Evolutionary conservation across 2,113 vertebrate species (phyloP).

Genomic region (Chionomys nivalis): DNA sequence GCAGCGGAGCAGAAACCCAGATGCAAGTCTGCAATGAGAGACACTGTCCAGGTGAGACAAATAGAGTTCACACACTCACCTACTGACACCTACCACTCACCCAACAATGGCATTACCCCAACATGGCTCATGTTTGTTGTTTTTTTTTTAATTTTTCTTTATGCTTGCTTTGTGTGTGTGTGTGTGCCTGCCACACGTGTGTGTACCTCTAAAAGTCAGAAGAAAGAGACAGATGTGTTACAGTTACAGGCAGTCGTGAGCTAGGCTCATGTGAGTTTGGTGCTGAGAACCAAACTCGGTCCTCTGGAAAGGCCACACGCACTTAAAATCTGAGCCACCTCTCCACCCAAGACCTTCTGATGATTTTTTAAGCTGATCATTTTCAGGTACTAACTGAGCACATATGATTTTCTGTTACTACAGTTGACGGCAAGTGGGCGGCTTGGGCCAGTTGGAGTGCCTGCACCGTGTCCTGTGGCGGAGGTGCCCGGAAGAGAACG

Average conservation of each 20-base stretch:
- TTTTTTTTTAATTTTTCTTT: neutral
- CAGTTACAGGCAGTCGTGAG: neutral
- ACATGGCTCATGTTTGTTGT: too few relatives aligned
- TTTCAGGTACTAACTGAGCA: neutral
- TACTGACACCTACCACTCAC: neutral
- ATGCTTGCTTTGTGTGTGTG: neutral
- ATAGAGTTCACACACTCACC: accelerated
- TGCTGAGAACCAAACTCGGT: neutral
- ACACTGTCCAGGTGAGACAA: slow-evolving; percentile 91
- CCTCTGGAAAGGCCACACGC: too few relatives aligned
- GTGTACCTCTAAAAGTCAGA: neutral
- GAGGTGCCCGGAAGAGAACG: slow-evolving; percentile 92
- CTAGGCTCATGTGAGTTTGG: too few relatives aligned
- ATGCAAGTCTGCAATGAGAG: slow-evolving; percentile 92
- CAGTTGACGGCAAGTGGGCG: slow-evolving; percentile 97
- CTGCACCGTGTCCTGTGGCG: slow-evolving; percentile 95
- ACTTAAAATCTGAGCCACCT: neutral
- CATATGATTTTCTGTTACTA: slow-evolving; percentile 14
- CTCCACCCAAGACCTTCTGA: neutral
- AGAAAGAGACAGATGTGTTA: neutral
- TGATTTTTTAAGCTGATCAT: neutral
- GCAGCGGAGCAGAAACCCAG: slow-evolving; percentile 91
- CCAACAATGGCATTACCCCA: neutral
- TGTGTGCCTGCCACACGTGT: neutral
- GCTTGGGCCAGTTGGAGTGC: slow-evolving; percentile 93